Evolutionary conservation across 2,797 vertebrate species (phyloP), one percentile per base, ranked within the genome.

Genomic region (Pitangus sulphuratus): DNA sequence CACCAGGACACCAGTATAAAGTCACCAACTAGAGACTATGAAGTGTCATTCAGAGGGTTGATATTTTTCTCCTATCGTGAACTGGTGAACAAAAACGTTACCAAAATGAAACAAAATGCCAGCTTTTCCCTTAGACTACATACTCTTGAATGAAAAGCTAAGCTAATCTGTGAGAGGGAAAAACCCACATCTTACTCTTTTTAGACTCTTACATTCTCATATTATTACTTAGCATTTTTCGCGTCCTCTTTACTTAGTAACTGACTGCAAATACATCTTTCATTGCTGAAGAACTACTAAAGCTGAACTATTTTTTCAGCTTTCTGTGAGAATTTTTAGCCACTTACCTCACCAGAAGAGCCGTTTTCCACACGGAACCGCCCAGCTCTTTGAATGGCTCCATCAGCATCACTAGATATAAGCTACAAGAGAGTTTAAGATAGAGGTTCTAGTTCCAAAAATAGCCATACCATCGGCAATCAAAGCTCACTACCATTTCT

Each of bases 331-430:
- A 31, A 65, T 40, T 74, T 94, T 60, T 40, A 82, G 58, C 18
- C 42, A 90, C 98, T 93, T 96, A 99, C 99, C 98, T 99, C 99
- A 93, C 99, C 99, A 37, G 98, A 98, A 8, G 99, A 99, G 75
- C 99, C 99, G 2, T 99, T 99, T 98, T 99, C 99, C 98, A 99
- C 99, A 74, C 99, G 98, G 98, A 99, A 99, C 93, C 99, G 98
- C n/a, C 99, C 99, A 25, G 99, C 99, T 97, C 99, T 98, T 97
- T 99, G 99, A 97, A 99, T 99, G 92, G 99, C 99, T 97, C 99
- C 99, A 96, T 99, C 99, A 39, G 99, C 99, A 91, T 99, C 99
- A 77, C 99, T 99, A 97, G 99, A 99, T 96, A 99, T 99, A 96
- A 99, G 99, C 99, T 99, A 53, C 8, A 93, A 89, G 62, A 94